Percentiles rank a stretch among this genome's conserved stretches.
Evolutionary conservation across 2,888 invertebrate genomes (phyloP).

Genomic region (Drosophila cyrtoloma): DNA sequence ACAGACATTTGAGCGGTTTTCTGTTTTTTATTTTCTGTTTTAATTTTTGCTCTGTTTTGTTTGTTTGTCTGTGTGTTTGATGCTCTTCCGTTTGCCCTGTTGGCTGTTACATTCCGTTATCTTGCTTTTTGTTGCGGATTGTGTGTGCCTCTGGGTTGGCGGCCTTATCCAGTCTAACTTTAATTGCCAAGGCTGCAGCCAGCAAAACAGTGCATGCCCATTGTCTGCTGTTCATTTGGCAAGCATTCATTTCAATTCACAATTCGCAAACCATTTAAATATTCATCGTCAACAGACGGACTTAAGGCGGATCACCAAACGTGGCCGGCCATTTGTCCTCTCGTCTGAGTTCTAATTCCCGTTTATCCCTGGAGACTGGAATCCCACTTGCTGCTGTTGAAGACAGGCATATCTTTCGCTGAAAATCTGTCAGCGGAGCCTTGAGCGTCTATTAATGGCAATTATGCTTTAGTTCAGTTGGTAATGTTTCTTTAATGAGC

Average conservation of each 20-base stretch:
- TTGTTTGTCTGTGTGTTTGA: slow-evolving; percentile 2
- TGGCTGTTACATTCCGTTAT: slow-evolving; percentile 23
- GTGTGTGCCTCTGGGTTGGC: background rate
- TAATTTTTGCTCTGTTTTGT: background rate
- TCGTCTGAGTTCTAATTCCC: too few relatives aligned
- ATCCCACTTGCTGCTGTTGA: background rate
- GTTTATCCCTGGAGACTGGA: background rate
- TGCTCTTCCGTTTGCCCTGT: slow-evolving; percentile 27
- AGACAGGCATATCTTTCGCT: background rate
- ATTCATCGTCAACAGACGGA: background rate
- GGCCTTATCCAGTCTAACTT: slow-evolving; percentile 11
- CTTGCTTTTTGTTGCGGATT: background rate
- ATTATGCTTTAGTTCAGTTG: slow-evolving; percentile 8
- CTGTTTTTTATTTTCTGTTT: background rate
- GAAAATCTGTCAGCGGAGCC: too few relatives aligned
- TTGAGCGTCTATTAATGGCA: slow-evolving; percentile 4
- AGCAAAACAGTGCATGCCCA: slow-evolving; percentile 1
- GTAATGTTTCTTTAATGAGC: background rate
- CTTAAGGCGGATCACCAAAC: background rate
- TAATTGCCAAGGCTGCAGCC: slow-evolving; percentile 33
- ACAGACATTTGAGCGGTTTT: slow-evolving; percentile 8
- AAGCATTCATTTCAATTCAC: slow-evolving; percentile 34
- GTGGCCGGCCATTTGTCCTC: background rate
- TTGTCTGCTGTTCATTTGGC: slow-evolving; percentile 18
- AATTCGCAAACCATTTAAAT: background rate